A percentile compares a stretch with the other conserved stretches of the same genome.
phyloP scores from a whole-genome alignment of 2,113 vertebrate genomes.

The Piprites chloris region DNA sequence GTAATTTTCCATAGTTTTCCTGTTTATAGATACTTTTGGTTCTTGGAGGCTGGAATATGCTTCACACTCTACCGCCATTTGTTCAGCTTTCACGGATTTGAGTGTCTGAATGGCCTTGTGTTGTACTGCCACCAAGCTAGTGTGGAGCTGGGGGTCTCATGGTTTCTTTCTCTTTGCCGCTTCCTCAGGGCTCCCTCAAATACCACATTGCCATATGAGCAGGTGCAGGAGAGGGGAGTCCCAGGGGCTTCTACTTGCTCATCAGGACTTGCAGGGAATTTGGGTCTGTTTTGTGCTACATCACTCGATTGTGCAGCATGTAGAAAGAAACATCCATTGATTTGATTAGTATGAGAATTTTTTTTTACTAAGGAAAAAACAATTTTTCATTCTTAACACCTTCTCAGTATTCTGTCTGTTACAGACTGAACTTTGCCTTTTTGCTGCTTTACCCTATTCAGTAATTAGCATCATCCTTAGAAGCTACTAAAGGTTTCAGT shows the following conservation, averaged over 20 bases:
- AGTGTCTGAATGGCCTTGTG: fast-evolving
- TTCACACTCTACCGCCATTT: background rate
- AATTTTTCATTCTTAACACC: background rate
- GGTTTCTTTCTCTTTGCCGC: background rate
- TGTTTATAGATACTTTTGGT: background rate
- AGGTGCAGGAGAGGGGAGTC: too few relatives aligned
- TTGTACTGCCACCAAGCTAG: background rate
- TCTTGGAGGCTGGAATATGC: background rate
- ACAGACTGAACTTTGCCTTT: background rate
- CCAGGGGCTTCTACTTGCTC: background rate
- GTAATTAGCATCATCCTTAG: background rate
- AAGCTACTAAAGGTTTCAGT: background rate
- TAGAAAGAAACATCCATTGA: too few relatives aligned
- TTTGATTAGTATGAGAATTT: background rate
- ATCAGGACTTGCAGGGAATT: background rate
- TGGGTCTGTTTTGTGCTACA: background rate
- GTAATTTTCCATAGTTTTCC: background rate
- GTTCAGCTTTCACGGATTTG: background rate
- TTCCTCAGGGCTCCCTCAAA: background rate
- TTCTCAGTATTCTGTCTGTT: background rate
- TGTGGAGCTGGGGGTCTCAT: background rate
- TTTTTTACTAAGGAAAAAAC: background rate
- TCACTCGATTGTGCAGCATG: background rate
- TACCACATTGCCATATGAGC: background rate
- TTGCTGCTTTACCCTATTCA: background rate